Evolutionary conservation across 2,113 vertebrate species (phyloP).

Genomic region (Clinocottus analis): DNA sequence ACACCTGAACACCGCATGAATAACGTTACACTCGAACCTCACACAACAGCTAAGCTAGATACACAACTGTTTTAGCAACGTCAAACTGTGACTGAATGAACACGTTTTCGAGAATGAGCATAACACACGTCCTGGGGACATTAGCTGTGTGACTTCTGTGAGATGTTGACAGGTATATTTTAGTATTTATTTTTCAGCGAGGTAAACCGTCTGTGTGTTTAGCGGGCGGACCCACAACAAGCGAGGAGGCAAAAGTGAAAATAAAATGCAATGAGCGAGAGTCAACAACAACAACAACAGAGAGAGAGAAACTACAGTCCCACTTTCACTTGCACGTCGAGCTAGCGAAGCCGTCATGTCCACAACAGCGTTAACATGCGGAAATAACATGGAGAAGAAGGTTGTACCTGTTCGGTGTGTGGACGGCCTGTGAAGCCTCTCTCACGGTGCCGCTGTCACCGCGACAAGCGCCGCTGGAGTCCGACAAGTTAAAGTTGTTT

Average conservation of each 20-base stretch:
- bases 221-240: slow-evolving; percentile 23
- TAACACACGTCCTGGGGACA: too few species aligned
- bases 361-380: slow-evolving; percentile 60
- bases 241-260: slow-evolving; percentile 72
- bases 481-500: slow-evolving; percentile 3
- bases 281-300: too few species aligned
- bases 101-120: background rate
- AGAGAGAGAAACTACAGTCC: too few species aligned
- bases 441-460: slow-evolving; percentile 20
- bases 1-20: slow-evolving; percentile 15
- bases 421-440: slow-evolving; percentile 52
- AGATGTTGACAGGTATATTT: background rate
- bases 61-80: too few species aligned
- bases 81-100: too few species aligned
- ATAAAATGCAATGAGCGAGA: slow-evolving; percentile 45
- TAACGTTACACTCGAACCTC: background rate
- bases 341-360: too few species aligned
- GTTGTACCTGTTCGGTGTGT: slow-evolving; percentile 66
- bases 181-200: too few species aligned
- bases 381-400: slow-evolving; percentile 64
- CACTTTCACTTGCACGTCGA: slow-evolving; percentile 66
- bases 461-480: background rate
- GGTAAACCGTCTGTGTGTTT: too few species aligned
- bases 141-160: background rate
- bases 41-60: background rate